Evolutionary conservation across 2,888 invertebrate genomes (phyloP), one percentile per base, ranked within the genome.

Genomic region (Drosophila barbarae): DNA sequence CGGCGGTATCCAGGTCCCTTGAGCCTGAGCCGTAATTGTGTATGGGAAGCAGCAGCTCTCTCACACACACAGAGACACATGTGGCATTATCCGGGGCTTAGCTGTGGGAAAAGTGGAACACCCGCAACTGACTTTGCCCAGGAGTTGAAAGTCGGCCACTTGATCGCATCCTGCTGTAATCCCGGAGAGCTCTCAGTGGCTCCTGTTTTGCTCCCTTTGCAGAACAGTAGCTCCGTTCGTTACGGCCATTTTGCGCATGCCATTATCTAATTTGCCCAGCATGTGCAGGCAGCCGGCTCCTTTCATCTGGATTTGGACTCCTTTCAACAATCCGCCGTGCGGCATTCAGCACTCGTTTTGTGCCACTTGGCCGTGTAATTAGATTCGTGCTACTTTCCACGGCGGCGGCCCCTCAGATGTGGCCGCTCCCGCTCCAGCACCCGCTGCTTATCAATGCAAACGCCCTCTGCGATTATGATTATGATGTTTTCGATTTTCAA

Each of bases 181-280:
- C 72, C 84, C 57, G 21, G 39, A 66, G 53, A 57, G 72, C 50
- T 55, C 15, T 39, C 9, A 5, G 35, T n/a, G 5, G 35, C 50
- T 58, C 49, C 67, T 53, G 60, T 50, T 49, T 32, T 21, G 21
- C 21, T 21, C 21, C 21, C 21, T 21, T 21, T 6, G 30, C 46
- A 47, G 61, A 64, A 69, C 57, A 69, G 70, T 71, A 70, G 66
- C 68, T 26, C 35, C 46, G 60, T 49, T 59, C 59, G 69, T 38
- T 66, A 49, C 55, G 52, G 52, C 32, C 35, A 64, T 63, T 82
- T 82, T 78, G 78, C 83, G 75, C 77, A 71, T 55, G 72, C 77
- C 71, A 86, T 86, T 86, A 86, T 86, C 82, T 85, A 86, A 86
- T 86, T 82, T 78, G 74, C 70, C 60, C 75, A 58, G 66, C 72